Conservation (phyloP, 2,888 invertebrate species). For the Lithosia quadra region DNA sequence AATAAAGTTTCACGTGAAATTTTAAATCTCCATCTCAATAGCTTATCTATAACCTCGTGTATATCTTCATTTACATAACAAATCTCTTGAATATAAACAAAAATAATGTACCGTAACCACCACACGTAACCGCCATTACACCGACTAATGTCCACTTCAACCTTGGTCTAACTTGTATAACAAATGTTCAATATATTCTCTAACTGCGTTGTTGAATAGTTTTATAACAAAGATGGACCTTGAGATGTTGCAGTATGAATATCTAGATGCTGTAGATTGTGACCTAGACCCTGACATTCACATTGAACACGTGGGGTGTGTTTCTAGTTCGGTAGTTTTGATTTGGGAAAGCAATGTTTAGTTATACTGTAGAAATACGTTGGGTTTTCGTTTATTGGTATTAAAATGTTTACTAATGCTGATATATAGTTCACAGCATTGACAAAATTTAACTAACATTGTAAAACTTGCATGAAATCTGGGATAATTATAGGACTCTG, state of each 20-base stretch:
- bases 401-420: not conserved
- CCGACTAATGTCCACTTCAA: constrained; percentile 16
- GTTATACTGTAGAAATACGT: not conserved
- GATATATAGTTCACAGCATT: not conserved
- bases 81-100: constrained; percentile 6
- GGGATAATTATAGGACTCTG: too few relatives aligned
- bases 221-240: constrained; percentile 62
- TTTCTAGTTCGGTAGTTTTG: constrained; percentile 33
- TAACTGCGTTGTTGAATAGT: constrained; percentile 33
- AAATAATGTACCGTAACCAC: constrained; percentile 13
- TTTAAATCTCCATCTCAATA: not conserved
- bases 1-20: not conserved
- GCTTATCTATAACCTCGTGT: not conserved
- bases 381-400: not conserved
- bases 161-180: constrained; percentile 21
- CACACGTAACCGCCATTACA: constrained; percentile 20
- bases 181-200: constrained; percentile 41
- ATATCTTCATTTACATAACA: not conserved
- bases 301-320: constrained; percentile 39
- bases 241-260: constrained; percentile 71
- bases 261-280: constrained; percentile 67
- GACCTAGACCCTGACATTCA: constrained; percentile 66
- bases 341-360: constrained; percentile 1
- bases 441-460: not conserved
- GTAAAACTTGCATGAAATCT: too few relatives aligned